Evolutionary conservation across 2,888 invertebrate species (phyloP).

Genomic region (Scaptomyza cyrtandrae): DNA sequence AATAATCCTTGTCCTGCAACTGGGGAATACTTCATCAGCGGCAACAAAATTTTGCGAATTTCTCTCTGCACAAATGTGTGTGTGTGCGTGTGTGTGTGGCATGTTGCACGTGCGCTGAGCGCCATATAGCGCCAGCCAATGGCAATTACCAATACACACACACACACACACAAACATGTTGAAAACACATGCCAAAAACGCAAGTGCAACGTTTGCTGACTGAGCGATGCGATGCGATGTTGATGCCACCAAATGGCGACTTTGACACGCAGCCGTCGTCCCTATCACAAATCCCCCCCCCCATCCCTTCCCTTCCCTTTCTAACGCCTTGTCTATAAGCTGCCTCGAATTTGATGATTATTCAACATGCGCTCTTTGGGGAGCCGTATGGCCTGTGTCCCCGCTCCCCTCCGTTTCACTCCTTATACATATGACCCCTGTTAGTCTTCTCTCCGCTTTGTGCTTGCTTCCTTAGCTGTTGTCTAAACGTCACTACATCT

Average conservation of each 20-base stretch:
- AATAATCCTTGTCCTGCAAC: slow-evolving; percentile 82
- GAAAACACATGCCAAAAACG: slow-evolving; percentile 76
- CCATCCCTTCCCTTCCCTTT: background rate
- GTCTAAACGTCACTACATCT: slow-evolving; percentile 16
- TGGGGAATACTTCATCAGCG: slow-evolving; percentile 84
- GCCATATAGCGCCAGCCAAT: slow-evolving; percentile 68
- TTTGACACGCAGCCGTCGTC: slow-evolving; percentile 55
- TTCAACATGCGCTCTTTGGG: slow-evolving; percentile 81
- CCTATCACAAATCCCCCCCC: background rate
- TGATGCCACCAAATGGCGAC: slow-evolving; percentile 41
- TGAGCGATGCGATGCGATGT: slow-evolving; percentile 19
- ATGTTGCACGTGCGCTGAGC: slow-evolving; percentile 68
- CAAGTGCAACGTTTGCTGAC: slow-evolving; percentile 52
- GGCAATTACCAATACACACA: slow-evolving; percentile 26
- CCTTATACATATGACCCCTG: background rate
- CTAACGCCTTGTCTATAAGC: slow-evolving; percentile 10
- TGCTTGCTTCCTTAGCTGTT: slow-evolving; percentile 49
- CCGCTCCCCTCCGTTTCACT: background rate
- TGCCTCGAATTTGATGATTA: slow-evolving; percentile 71
- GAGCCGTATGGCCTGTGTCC: slow-evolving; percentile 66
- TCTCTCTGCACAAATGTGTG: slow-evolving; percentile 46
- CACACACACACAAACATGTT: slow-evolving; percentile 56
- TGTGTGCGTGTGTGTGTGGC: slow-evolving; percentile 30
- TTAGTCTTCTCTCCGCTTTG: background rate
- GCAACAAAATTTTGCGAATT: slow-evolving; percentile 83